Base-by-base conservation (phyloP, 2,113 vertebrate species). In the Cyanoramphus novaezelandiae region DNA sequence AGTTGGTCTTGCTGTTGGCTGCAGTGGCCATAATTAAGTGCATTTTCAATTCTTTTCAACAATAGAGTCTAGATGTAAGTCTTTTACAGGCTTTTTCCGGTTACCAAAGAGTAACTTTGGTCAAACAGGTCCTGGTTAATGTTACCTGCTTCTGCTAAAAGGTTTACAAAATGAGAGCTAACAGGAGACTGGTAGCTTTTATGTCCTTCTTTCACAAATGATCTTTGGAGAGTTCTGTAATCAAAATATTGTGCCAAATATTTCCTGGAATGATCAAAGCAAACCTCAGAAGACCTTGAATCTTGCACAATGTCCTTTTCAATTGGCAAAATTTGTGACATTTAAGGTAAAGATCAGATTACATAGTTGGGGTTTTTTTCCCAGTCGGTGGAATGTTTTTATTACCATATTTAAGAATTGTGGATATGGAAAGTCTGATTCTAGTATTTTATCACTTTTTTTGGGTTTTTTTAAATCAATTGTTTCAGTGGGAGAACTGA, bases 241-340 rank as follows among this genome's bases (percentile, higher is more conserved):
- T 85, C 74, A 76, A 94, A 88, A 79, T 57, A 29, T 33, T 81
- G 50, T 87, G 86, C 83, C 88, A 96, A 39, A 63, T 75, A 33
- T 57, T 95, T 96, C 91, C 91, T 89, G 86, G 74, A 97, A 92
- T 63, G 65, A 70, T 74, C 74, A 86, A 68, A 64, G 6, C 18
- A 60, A 78, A 49, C 62, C 3, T 0, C 81, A 76, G 74, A 59
- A 69, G 88, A 84, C 96, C 92, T 91, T 82, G 83, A 62, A 7
- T 87, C 76, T 86, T 92, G 43, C 28, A 72, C 55, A 86, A 52
- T 10, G 37, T 69, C 29, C 31, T 76, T 89, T 64, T 82, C 86
- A 60, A 0, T 50, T 0, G 0, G 43, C 47, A 15, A 28, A 46
- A 47, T 80, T 50, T 53, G 29, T 3, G 2, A 20, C 23, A 4